These are phyloP conservation scores for Heliocidaris erythrogramma DNA, from an alignment of 35 echinoderm and acorn worm genomes.

Conservation along the genomic window DNA sequence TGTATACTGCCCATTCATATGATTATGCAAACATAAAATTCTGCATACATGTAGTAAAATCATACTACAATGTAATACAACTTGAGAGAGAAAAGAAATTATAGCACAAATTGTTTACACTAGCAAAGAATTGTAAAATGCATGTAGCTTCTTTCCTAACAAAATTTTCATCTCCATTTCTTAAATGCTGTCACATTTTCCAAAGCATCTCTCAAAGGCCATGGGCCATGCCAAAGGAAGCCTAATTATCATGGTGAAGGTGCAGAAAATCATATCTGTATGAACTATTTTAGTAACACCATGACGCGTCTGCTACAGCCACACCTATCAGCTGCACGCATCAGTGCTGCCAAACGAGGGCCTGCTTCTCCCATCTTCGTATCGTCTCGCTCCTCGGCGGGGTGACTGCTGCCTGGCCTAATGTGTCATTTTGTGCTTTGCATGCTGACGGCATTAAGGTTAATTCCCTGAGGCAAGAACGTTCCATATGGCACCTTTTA, in stretches of 20 bases:
- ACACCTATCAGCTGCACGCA: not conserved
- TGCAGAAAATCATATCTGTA: not conserved
- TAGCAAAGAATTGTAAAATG: too few species aligned
- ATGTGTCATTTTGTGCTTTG: not conserved
- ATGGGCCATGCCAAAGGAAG: not conserved
- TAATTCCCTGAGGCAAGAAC: not conserved
- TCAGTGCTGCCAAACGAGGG: not conserved
- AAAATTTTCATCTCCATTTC: too few species aligned
- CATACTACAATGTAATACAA: too few species aligned
- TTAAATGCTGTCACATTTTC: not conserved
- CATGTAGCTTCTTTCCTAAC: too few species aligned
- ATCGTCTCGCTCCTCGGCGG: not conserved
- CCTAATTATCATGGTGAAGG: not conserved
- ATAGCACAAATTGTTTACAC: too few species aligned
- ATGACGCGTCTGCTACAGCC: not conserved
- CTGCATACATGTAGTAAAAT: too few species aligned
- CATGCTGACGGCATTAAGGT: not conserved
- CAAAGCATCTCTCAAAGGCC: not conserved
- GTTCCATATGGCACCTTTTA: not conserved
- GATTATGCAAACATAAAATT: too few species aligned
- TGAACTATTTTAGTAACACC: not conserved
- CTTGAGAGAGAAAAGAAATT: too few species aligned
- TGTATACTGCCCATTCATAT: too few species aligned
- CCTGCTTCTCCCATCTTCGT: not conserved
- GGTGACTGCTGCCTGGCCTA: not conserved